Base-by-base conservation (phyloP, 2,888 invertebrate genomes). In the Cecidostiba fungosa region DNA sequence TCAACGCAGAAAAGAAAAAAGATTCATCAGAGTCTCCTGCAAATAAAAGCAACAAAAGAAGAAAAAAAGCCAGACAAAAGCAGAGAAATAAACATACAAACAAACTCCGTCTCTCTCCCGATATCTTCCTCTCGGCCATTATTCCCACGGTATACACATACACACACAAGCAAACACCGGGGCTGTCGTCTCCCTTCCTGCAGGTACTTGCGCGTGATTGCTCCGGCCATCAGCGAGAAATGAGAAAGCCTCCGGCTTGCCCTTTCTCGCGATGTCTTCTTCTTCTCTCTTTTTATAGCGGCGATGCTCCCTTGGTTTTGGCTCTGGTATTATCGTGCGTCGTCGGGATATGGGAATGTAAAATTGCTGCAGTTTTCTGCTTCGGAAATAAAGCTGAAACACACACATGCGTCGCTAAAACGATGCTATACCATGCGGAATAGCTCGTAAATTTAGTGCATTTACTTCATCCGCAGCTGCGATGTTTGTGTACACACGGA, bases 121-220 rank as follows among this genome's bases (percentile, higher is more conserved):
- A 62, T 77, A 62, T 77, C 78, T 78, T 26, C 47, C 72, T 36
- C 32, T 36, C 32, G 8, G 36, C 36, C 26, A 70, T 79, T 79
- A 70, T 70, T 54, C 23, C 70, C 70, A 2, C 19, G 62, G 36
- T 32, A 36, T 6, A 32, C n/a, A 26, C 6, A 26, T 19, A 26
- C 14, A 8, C 29, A 14, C 39, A 23, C 32, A n/a, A n/a, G 70
- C 29, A 14, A 0, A 59, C 39, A 32, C n/a, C n/a, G n/a, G 10
- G 16, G 47, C 23, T 69, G n/a, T 54, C 77, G 39, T 70, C 29
- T 76, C 29, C 23, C 76, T 72, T 62, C 36, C 69, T 82, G 78
- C 76, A 76, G 80, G 69, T 82, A 82, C 79, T 82, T 88, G 36
- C 66, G 77, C 77, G 73, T 79, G 77, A 77, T 83, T 86, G 74